Conservation (phyloP, 37 sponge, comb jelly and placozoan genomes). For the Ianthella basta region DNA sequence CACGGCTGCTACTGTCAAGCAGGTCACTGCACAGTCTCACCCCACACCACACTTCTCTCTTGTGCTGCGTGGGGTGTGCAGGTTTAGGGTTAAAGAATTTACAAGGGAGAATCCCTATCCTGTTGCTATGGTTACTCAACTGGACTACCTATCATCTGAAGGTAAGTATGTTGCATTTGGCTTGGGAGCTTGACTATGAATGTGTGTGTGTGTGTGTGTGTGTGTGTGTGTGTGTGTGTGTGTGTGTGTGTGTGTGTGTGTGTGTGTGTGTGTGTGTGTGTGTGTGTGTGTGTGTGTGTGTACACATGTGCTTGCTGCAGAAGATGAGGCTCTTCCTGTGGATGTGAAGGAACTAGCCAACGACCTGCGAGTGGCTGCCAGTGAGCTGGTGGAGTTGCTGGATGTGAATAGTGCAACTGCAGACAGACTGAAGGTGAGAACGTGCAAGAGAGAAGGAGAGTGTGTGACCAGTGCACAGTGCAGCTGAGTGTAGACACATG, state of each 20-base stretch:
- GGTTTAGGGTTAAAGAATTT: constrained; percentile 55
- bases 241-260: not conserved
- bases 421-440: constrained; percentile 56
- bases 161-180: not conserved
- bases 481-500: not conserved
- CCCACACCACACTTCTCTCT: constrained; percentile 54
- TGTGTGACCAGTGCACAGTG: not conserved
- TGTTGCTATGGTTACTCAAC: constrained; percentile 53
- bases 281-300: not conserved
- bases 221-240: not conserved
- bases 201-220: not conserved
- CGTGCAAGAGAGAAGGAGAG: not conserved
- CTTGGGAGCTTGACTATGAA: not conserved
- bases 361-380: constrained; percentile 39
- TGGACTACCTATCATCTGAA: constrained; percentile 45
- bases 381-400: constrained; percentile 62
- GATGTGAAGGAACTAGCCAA: constrained; percentile 38
- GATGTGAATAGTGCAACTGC: constrained; percentile 29
- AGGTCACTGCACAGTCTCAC: constrained; percentile 45
- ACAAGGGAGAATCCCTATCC: constrained; percentile 55
- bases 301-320: not conserved
- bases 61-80: constrained; percentile 58
- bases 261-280: not conserved
- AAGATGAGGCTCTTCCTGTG: constrained; percentile 17
- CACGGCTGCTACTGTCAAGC: constrained; percentile 63